Evolutionary conservation across 2,888 invertebrate genomes (phyloP), one percentile per base, ranked within the genome.

Genomic region (Cheilosia impressa): DNA sequence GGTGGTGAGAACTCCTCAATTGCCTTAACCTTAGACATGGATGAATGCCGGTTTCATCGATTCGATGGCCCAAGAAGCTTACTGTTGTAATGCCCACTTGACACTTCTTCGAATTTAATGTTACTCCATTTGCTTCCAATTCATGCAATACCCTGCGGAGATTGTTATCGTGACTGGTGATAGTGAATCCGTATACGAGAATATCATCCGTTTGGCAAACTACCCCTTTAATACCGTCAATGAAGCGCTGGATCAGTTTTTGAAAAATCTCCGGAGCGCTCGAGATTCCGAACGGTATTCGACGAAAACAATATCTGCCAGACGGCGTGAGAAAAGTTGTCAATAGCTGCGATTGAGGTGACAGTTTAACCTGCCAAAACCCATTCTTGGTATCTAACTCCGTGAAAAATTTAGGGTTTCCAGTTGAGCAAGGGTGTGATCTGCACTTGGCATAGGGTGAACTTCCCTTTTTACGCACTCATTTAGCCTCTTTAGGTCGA

Each of bases 371-470:
- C 22, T 78, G 82, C 69, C 63, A 75, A 79, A 79, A 87, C 15
- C 82, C 75, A 4, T 58, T 52, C 5, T 85, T 80, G 17, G 91
- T 69, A 66, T 92, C 91, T 6, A 91, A 82, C 87, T 90, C 91
- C 4, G 87, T 68, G 41, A 88, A 90, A 19, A 63, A 65, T 55
- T 85, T 84, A 0, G 88, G 87, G 10, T 76, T 71, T 17, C 15
- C 13, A 91, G 60, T 31, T 87, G 72, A 19, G 87, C 78, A 4
- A 88, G 60, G 17, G 88, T 78, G 10, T 75, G 58, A 15, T 89
- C 88, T 13, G 87, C 73, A 7, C 69, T 85, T 17, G 87, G 89
- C 79, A 87, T 80, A 47, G 87, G 88, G 77, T 87, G 85, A 53
- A 87, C 65, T 72, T 87, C 87, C 4, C 57, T 22, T 60, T 52